phyloP scores from a whole-genome alignment of 2,888 invertebrate genomes.

The Hirtodrosophila histrioides region DNA sequence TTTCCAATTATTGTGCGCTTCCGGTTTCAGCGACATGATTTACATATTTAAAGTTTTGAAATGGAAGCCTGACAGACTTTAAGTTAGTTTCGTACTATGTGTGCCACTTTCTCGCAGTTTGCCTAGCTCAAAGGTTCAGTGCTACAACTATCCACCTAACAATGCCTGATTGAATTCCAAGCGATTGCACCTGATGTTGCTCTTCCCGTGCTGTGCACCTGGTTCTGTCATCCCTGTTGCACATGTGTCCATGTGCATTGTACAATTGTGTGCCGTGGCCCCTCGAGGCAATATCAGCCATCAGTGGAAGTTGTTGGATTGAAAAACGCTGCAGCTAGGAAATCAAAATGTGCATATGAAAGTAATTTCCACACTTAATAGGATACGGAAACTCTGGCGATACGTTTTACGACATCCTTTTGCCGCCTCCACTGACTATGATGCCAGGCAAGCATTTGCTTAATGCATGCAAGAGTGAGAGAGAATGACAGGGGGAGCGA shows the following conservation, averaged over 20 bases:
- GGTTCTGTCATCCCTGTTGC: slow-evolving; percentile 9
- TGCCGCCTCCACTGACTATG: slow-evolving; percentile 51
- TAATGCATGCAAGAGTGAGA: slow-evolving; percentile 41
- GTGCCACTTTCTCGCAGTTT: not conserved
- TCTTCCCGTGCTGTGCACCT: slow-evolving; percentile 38
- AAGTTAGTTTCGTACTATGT: not conserved
- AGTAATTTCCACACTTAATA: slow-evolving; percentile 78
- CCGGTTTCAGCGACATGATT: no score
- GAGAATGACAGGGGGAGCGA: slow-evolving; percentile 1
- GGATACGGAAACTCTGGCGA: slow-evolving; percentile 75
- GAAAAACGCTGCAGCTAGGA: slow-evolving; percentile 62
- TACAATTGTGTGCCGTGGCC: slow-evolving; percentile 8
- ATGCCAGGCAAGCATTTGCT: slow-evolving; percentile 61
- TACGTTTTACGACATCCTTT: slow-evolving; percentile 75
- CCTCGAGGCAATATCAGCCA: slow-evolving; percentile 26
- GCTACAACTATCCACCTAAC: slow-evolving; percentile 11
- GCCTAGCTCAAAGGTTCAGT: slow-evolving; percentile 6
- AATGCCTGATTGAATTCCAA: slow-evolving; percentile 43
- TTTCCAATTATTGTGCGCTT: no score
- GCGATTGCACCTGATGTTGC: slow-evolving; percentile 27
- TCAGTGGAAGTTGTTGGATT: slow-evolving; percentile 31
- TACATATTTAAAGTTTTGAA: no score
- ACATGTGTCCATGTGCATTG: slow-evolving; percentile 9
- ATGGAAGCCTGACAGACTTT: not conserved
- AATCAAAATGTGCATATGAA: slow-evolving; percentile 80